Conservation (phyloP, 2,113 vertebrate species). For the Clarias macrocephalus region DNA sequence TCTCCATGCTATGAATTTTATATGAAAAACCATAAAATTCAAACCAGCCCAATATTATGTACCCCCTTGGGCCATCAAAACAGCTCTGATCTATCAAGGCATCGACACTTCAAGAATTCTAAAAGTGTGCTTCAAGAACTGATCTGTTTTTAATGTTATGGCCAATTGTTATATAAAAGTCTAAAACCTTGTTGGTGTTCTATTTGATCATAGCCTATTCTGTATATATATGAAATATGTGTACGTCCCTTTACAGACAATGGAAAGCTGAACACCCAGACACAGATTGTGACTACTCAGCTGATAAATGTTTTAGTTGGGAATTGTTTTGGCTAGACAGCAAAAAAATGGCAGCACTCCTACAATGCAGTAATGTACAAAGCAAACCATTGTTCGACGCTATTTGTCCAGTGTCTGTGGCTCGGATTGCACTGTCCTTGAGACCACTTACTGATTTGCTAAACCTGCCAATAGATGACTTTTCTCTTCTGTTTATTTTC, state of each 20-base stretch:
- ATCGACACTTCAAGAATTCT: background rate
- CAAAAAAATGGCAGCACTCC: constrained; percentile 34
- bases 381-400: constrained; percentile 36
- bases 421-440: constrained; percentile 44
- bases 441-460: constrained; percentile 51
- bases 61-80: background rate
- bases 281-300: background rate
- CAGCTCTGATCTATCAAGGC: background rate
- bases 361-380: constrained; percentile 30
- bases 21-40: background rate
- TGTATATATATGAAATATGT: background rate
- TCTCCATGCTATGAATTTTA: background rate
- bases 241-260: background rate
- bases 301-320: constrained; percentile 1
- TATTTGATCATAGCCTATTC: background rate
- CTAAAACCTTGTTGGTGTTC: background rate
- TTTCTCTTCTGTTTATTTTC: constrained; percentile 54
- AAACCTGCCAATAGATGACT: constrained; percentile 51
- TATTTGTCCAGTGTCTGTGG: constrained; percentile 41
- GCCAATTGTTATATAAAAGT: background rate
- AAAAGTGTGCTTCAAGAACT: background rate
- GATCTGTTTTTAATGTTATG: background rate
- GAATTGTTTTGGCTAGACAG: constrained; percentile 21
- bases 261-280: background rate
- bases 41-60: background rate